phyloP scores from a whole-genome alignment of 2,113 vertebrate species.

The Osmerus mordax region DNA sequence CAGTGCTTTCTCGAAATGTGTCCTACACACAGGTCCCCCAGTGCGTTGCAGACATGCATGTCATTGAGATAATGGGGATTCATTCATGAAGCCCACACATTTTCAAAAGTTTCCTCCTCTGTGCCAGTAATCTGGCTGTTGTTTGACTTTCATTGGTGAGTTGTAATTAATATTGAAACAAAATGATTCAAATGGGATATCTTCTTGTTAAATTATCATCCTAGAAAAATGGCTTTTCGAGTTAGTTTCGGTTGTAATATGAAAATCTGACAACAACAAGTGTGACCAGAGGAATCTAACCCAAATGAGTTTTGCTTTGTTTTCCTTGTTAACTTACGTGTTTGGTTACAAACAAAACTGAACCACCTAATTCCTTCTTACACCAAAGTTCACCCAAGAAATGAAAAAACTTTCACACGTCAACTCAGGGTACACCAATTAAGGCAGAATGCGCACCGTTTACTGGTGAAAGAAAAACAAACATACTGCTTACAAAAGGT shows the following conservation, averaged over 20 bases:
- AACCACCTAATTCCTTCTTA: too few species aligned
- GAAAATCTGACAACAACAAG: conserved; percentile 49
- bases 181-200: conserved; percentile 38
- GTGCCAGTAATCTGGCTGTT: conserved; percentile 39
- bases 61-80: conserved; percentile 29
- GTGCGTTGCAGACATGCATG: conserved; percentile 17
- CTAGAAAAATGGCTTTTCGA: conserved; percentile 23
- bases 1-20: conserved; percentile 9
- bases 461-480: too few species aligned
- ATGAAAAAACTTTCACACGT: too few species aligned
- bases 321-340: not conserved
- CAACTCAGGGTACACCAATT: too few species aligned
- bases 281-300: conserved; percentile 51
- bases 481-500: too few species aligned
- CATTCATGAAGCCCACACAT: conserved; percentile 30
- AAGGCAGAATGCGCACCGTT: too few species aligned
- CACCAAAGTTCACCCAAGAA: too few species aligned
- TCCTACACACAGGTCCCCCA: conserved; percentile 14
- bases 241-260: not conserved
- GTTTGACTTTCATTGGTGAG: conserved; percentile 36
- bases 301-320: conserved; percentile 31
- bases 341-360: too few species aligned
- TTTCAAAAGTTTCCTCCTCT: conserved; percentile 20
- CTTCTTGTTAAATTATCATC: conserved; percentile 56
- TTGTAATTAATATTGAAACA: conserved; percentile 28